Percentiles rank a stretch among this genome's conserved stretches.
phyloP scores from a whole-genome alignment of 1,140 invertebrate species.

The Hylyphantes graminicola region DNA sequence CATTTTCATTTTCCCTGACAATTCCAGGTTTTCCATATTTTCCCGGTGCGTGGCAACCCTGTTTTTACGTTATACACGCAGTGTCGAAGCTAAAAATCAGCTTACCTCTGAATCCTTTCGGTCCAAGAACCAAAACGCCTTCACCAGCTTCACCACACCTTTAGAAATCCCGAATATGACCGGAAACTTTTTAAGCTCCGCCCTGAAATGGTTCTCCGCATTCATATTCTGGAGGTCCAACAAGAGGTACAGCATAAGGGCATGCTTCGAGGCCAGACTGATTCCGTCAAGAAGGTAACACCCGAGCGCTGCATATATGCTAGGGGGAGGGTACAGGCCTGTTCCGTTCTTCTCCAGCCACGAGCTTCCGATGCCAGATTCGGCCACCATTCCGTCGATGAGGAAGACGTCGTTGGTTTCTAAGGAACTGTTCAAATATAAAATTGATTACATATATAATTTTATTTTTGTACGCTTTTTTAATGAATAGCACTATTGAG shows the following conservation, averaged over 20 bases:
- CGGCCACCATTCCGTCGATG: slow-evolving; percentile 72
- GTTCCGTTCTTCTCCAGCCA: slow-evolving; percentile 77
- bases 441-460: background rate
- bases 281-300: slow-evolving; percentile 77
- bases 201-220: slow-evolving; percentile 70
- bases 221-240: slow-evolving; percentile 75
- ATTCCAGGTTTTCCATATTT: no score
- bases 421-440: slow-evolving; percentile 55
- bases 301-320: slow-evolving; percentile 79
- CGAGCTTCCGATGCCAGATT: slow-evolving; percentile 65
- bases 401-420: slow-evolving; percentile 68
- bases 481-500: no score
- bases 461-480: background rate
- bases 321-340: slow-evolving; percentile 82
- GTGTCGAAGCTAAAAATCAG: no score
- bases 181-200: slow-evolving; percentile 79
- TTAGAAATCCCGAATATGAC: slow-evolving; percentile 78
- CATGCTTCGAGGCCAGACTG: slow-evolving; percentile 76
- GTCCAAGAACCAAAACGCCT: slow-evolving; percentile 88
- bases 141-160: slow-evolving; percentile 79
- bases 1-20: no score
- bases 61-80: no score
- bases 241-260: slow-evolving; percentile 82
- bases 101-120: slow-evolving; percentile 76
- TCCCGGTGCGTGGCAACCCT: no score